A percentile compares a stretch with the other conserved stretches of the same genome.
Evolutionary conservation across 2,888 invertebrate genomes (phyloP).

Genomic region (Lysandra bellargus): DNA sequence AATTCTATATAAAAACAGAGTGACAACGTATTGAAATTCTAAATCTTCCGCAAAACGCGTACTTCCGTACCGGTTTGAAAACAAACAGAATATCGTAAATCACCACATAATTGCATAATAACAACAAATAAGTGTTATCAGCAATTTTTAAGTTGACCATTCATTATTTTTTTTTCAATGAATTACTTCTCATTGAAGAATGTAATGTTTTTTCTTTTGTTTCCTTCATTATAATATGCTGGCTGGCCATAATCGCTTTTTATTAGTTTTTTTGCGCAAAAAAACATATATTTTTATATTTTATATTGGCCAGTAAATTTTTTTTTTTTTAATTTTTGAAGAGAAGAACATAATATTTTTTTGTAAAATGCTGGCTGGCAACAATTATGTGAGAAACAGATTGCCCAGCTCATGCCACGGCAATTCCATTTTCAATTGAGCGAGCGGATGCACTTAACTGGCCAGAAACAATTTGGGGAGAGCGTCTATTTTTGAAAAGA

Average conservation of each 20-base stretch:
- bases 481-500: constrained; percentile 14
- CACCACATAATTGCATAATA: background rate
- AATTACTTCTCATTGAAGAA: too few species aligned
- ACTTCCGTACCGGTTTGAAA: constrained; percentile 18
- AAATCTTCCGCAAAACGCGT: constrained; percentile 21
- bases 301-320: background rate
- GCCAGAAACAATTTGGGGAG: constrained; percentile 28
- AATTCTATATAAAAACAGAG: constrained; percentile 28
- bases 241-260: too few species aligned
- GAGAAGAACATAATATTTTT: background rate
- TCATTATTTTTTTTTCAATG: background rate
- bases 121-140: background rate
- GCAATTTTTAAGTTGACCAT: background rate
- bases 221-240: too few species aligned
- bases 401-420: constrained; percentile 14
- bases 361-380: background rate
- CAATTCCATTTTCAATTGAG: constrained; percentile 25
- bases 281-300: background rate
- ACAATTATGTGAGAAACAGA: constrained; percentile 3
- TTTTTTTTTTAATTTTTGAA: background rate
- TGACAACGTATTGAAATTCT: constrained; percentile 18
- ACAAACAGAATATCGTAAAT: constrained; percentile 8
- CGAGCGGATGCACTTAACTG: constrained; percentile 12
- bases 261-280: background rate
- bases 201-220: too few species aligned